Percentiles rank a stretch among this genome's conserved stretches.
Evolutionary conservation across 53 echinoderm and acorn worm species (phyloP).

Genomic region (Crossaster papposus): DNA sequence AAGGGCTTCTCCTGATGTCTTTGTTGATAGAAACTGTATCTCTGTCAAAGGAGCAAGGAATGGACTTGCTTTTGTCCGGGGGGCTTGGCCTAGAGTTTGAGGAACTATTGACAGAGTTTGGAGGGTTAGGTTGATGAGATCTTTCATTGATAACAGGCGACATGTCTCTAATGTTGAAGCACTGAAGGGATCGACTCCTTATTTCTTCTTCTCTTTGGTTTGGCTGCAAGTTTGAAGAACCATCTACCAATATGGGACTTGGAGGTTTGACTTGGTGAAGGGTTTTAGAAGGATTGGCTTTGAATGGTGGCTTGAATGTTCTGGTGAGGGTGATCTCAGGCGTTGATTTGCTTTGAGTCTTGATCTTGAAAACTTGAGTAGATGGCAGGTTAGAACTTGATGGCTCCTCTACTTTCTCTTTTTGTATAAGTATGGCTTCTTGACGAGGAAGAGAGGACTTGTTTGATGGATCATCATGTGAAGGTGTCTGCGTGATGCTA

Average conservation of each 20-base stretch:
- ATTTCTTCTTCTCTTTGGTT: not conserved
- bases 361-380: not conserved
- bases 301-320: slow-evolving; percentile 53
- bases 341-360: not conserved
- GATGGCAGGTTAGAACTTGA: not conserved
- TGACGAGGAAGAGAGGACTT: not conserved
- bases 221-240: not conserved
- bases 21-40: not conserved
- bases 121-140: no score
- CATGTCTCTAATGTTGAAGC: not conserved
- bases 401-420: not conserved
- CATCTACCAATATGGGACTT: slow-evolving; percentile 6
- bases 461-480: not conserved
- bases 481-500: not conserved
- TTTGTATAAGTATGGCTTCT: not conserved
- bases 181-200: not conserved
- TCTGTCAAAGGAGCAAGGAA: not conserved
- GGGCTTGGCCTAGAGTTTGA: no score
- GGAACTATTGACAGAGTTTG: no score
- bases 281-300: slow-evolving; percentile 5
- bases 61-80: not conserved
- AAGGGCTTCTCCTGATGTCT: not conserved
- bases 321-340: not conserved
- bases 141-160: no score
- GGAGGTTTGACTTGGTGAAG: not conserved